Base-by-base conservation (phyloP, 1,140 invertebrate genomes). In the Scaptomyza pallida region DNA sequence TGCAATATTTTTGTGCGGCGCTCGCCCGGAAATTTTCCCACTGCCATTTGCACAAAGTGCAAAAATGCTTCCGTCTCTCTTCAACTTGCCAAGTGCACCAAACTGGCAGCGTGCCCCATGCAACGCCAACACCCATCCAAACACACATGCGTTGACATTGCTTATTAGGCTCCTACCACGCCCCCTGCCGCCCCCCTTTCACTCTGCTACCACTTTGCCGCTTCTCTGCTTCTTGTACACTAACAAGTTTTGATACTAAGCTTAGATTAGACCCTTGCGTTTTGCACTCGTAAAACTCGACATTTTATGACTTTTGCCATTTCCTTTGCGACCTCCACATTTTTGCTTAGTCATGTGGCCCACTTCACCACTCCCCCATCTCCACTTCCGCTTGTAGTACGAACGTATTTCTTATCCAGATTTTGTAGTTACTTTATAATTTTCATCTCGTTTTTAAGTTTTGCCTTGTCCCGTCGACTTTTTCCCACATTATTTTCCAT, bases 391-490 rank as follows among this genome's bases (percentile, higher is more conserved):
- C 16, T 45, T 17, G 3, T 26, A 15, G 19, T 33, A 23, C 15
- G 30, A 30, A 48, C 30, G 50, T 63, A 67, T 81, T 81, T 67
- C 74, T 81, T 86, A 82, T 86, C 82, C 86, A 86, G 81, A 86
- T 86, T 88, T 88, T 88, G 81, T 88, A 88, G 81, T 86, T 86
- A 86, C 81, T 88, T 86, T 86, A 86, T 88, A 86, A 86, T 86
- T 85, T 85, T 86, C 80, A 80, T 86, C 75, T 85, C 69, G 72
- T 74, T 80, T 85, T 77, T 67, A 80, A 85, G 81, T 80, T 77
- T 62, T 50, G 35, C 68, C 51, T 63, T 47, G 35, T 57, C 44
- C 57, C 19, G 48, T 40, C 35, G 40, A 63, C 80, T 67, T 61
- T 59, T 51, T 55, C 44, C 47, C 67, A 64, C 76, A 83, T 63